Evolutionary conservation across 1,140 invertebrate species (phyloP).

Genomic region (Papilio xuthus): DNA sequence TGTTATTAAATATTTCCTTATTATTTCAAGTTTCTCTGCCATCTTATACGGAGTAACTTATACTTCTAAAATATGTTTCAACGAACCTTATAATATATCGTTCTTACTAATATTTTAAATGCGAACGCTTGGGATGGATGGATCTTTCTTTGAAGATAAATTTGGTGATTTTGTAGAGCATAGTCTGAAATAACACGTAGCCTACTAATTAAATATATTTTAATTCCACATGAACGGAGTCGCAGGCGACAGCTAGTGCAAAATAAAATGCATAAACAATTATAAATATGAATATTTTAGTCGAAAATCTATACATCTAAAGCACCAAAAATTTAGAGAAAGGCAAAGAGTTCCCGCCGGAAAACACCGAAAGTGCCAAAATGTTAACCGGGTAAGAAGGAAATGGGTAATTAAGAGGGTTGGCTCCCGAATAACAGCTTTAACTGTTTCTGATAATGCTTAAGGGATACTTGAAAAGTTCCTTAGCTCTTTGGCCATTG

Average conservation of each 20-base stretch:
- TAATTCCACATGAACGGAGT: too few relatives aligned
- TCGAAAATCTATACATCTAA: not conserved
- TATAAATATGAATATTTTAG: not conserved
- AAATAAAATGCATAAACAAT: not conserved
- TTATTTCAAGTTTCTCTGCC: too few relatives aligned
- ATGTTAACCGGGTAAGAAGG: constrained; percentile 43
- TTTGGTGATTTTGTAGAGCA: too few relatives aligned
- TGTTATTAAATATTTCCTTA: not conserved
- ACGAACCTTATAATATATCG: too few relatives aligned
- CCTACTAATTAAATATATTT: too few relatives aligned
- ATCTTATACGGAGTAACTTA: not conserved
- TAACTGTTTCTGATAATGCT: constrained; percentile 48
- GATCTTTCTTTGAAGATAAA: too few relatives aligned
- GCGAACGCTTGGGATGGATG: too few relatives aligned
- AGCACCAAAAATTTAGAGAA: constrained; percentile 15
- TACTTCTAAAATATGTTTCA: not conserved
- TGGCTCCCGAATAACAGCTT: constrained; percentile 46
- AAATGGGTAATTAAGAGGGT: constrained; percentile 57
- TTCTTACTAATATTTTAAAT: too few relatives aligned
- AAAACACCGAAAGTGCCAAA: constrained; percentile 30
- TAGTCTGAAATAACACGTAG: too few relatives aligned
- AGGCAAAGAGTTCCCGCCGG: constrained; percentile 26
- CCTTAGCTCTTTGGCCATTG: constrained; percentile 10
- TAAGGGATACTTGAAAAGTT: constrained; percentile 35
- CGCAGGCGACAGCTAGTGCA: too few relatives aligned